Evolutionary conservation across 2,113 vertebrate genomes (phyloP), one percentile per base, ranked within the genome.

Genomic region (Cyrtonyx montezumae): DNA sequence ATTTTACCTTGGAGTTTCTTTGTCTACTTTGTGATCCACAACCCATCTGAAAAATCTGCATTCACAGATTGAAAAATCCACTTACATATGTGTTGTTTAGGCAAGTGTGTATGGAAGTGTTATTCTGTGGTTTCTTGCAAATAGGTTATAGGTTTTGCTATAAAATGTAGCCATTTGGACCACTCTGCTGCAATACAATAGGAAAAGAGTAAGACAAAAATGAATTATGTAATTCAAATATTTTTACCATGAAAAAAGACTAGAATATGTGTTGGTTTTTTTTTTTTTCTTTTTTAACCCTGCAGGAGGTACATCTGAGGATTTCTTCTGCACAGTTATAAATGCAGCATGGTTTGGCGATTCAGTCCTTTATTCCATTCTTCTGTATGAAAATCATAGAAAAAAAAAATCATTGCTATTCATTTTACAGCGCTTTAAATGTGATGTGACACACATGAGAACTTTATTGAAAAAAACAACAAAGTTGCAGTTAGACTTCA

Each of bases 211-310:
- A 59, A 37, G 10, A 78, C 74, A 10, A 7, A 66, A 71, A 68
- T 59, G 3, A 70, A 43, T 55, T 59, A 46, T 46, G 13, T 13
- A 59, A 55, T 23, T 32, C 3, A 63, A 79, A 13, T 40, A 68
- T 56, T 90, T 75, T 93, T 26, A 74, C 4, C 11, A 53, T 9
- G 85, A 83, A 3, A 9, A 17, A 14, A 49, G 61, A 46, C 7
- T 28, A 62, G 5, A 30, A 40, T 2, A 2, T 32, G 23, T 0
- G 40, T 37, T 8, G 40, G 11, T 1, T 13, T 36, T n/a, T 45
- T 45, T 79, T 65, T 9, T 70, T 53, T 70, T 53, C 14, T 40
- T 40, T 40, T 40, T 40, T 40, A 40, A 40, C 13, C 25, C 6
- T 84, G 2, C 25, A 71, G 43, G 28, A 77, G 56, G 43, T 51